A percentile compares a stretch with the other conserved stretches of the same genome.
These are phyloP conservation scores for Odocoileus virginianus DNA, from an alignment of 2,113 vertebrate genomes.

Conservation along the genomic window DNA sequence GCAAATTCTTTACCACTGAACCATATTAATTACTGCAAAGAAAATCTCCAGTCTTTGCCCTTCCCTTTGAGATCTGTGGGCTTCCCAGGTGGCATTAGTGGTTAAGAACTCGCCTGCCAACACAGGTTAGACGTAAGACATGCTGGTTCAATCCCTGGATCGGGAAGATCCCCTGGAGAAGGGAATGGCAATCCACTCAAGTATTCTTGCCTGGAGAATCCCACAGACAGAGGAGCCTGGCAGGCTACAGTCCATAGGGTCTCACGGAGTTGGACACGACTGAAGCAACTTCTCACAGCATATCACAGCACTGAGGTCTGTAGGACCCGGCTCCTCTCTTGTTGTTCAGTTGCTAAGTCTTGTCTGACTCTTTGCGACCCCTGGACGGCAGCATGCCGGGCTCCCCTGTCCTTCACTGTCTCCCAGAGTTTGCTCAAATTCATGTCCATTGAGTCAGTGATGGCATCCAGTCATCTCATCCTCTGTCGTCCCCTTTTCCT, in stretches of 20 bases:
- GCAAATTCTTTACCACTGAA: neutral
- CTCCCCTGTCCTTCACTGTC: neutral
- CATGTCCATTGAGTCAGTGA: neutral
- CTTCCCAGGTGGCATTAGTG: neutral
- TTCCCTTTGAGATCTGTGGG: neutral
- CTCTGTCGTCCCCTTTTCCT: neutral
- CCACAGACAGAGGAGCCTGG: neutral
- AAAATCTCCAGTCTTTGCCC: neutral
- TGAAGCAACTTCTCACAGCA: neutral
- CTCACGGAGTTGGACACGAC: neutral
- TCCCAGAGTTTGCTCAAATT: neutral
- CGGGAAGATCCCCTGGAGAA: accelerated
- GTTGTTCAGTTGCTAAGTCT: neutral
- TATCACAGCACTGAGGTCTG: neutral
- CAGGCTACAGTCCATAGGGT: accelerated
- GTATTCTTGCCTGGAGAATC: neutral
- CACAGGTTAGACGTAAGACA: accelerated
- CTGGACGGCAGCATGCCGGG: neutral
- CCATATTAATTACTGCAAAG: neutral
- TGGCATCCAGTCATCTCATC: neutral
- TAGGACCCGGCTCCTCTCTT: neutral
- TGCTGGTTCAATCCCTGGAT: neutral
- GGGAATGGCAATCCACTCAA: neutral
- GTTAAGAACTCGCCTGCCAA: neutral
- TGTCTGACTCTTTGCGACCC: neutral